Evolutionary conservation across 2,113 vertebrate genomes (phyloP).

Genomic region (Phaetusa simplex): DNA sequence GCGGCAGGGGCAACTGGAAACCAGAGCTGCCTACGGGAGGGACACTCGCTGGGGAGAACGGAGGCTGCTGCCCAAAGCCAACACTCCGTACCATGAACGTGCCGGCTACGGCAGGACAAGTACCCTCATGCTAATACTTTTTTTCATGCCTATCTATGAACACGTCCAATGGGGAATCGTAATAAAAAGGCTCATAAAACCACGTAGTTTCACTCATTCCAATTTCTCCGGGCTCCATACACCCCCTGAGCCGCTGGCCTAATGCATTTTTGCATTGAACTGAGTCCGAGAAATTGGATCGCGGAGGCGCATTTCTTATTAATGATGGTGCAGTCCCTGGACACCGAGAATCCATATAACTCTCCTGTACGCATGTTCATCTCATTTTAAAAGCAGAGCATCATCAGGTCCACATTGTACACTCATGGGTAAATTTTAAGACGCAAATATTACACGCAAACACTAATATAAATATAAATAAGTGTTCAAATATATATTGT

Average conservation of each 20-base stretch:
- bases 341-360: background rate
- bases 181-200: background rate
- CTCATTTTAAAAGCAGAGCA: background rate
- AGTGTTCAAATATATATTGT: background rate
- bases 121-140: too few relatives aligned
- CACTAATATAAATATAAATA: background rate
- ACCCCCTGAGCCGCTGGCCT: background rate
- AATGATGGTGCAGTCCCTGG: background rate
- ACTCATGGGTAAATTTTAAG: background rate
- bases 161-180: background rate
- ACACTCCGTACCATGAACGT: rapidly evolving
- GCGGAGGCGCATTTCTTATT: background rate
- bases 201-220: background rate
- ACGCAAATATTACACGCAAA: background rate
- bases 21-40: background rate
- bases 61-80: background rate
- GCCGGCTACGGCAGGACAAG: background rate
- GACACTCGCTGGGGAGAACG: rapidly evolving
- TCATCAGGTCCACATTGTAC: too few relatives aligned
- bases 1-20: background rate
- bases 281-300: background rate
- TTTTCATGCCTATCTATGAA: background rate
- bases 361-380: rapidly evolving
- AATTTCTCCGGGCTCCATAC: rapidly evolving
- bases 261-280: background rate